Evolutionary conservation across 2,797 vertebrate species (phyloP), one percentile per base, ranked within the genome.

Genomic region (Propithecus deckenii): DNA sequence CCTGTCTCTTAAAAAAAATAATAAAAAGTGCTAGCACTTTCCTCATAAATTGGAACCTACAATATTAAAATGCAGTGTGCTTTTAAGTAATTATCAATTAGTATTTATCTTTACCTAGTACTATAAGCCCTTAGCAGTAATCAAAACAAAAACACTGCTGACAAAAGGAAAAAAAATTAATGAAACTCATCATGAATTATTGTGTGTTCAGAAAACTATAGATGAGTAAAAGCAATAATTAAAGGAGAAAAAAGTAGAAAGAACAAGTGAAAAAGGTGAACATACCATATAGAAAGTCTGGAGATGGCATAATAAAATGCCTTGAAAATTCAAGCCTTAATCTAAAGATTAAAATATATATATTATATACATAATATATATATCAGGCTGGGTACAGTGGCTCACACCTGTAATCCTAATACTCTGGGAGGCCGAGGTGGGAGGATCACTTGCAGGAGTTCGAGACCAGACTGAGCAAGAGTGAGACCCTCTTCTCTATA

Each of bases 101-200:
- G 50, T 38, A 95, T 84, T 92, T 88, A 88, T 43, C 12, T 84
- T 84, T 69, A 91, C 55, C 25, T 72, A 93, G 17, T 43, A 80
- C 72, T 55, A 6, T 55, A 91, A 65, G 12, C 48, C 41, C 87
- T 18, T 57, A 28, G n/a, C 30, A 95, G 67, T 22, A 87, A 71
- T 55, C 48, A 65, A 87, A 52, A 52, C 18, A 81, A 91, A 41
- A 46, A 35, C 13, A 55, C 28, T 55, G 15, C 18, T 32, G 35
- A 65, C 65, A 80, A 32, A 86, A 41, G 32, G 5, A 35, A 67
- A 67, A 86, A 30, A 50, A 71, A 59, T 61, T n/a, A 87, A 35
- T 61, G 52, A 80, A 93, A 93, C 65, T 32, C 41, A 71, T 59
- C 50, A 71, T 59, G 28, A 83, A 84, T 74, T 74, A 74, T 1